Evolutionary conservation across 2,113 vertebrate genomes (phyloP).

Genomic region (Dicrurus megarhynchus): DNA sequence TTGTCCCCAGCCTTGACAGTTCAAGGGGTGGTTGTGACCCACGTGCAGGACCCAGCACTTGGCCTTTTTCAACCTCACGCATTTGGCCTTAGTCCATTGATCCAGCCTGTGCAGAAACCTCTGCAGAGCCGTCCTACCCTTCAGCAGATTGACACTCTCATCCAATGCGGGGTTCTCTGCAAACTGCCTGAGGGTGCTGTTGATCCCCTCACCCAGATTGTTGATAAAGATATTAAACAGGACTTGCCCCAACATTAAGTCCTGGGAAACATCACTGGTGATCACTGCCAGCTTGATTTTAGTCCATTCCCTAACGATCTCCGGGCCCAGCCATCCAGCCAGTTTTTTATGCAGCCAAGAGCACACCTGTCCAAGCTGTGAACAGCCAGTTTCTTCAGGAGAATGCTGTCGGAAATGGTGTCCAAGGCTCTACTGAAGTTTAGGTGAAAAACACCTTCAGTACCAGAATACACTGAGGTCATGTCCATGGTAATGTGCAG

Average conservation of each 20-base stretch:
- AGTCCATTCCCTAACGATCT: background rate
- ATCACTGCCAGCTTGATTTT: accelerated
- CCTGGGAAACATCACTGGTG: background rate
- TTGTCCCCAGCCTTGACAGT: background rate
- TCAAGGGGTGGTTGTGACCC: background rate
- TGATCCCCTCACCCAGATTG: background rate
- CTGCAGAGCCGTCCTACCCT: background rate
- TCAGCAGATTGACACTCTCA: background rate
- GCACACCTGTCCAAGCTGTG: background rate
- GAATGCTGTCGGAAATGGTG: background rate
- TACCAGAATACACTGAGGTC: background rate
- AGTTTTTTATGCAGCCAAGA: background rate
- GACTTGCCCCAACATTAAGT: background rate
- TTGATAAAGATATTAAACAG: background rate
- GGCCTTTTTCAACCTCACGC: background rate
- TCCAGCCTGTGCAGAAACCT: background rate
- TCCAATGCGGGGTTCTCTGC: background rate
- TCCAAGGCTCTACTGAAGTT: background rate
- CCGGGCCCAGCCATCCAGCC: no score
- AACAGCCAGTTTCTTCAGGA: background rate
- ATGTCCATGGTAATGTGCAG: background rate
- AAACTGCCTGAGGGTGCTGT: background rate
- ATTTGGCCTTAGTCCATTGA: background rate
- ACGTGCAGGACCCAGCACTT: no score
- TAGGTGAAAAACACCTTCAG: background rate